Evolutionary conservation across 2,113 vertebrate species (phyloP).

Genomic region (Lanius ludovicianus): DNA sequence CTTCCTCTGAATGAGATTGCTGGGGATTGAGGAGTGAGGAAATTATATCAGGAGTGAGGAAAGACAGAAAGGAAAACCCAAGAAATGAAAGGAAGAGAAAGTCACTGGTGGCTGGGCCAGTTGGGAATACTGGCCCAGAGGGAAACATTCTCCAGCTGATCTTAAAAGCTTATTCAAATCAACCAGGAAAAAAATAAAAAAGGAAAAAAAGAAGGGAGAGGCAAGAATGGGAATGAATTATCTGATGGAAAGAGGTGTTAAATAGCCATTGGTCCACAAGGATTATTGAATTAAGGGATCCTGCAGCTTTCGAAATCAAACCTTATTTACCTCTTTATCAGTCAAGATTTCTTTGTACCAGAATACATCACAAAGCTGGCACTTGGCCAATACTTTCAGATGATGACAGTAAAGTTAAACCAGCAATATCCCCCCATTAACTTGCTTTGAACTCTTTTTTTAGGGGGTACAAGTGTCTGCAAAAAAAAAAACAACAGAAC

Average conservation of each 20-base stretch:
- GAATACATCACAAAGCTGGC: background rate
- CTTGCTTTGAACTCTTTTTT: background rate
- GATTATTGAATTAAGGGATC: background rate
- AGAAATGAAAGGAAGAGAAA: background rate
- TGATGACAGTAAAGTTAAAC: background rate
- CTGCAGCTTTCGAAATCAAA: background rate
- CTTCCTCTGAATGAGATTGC: background rate
- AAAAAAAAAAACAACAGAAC: fast-evolving
- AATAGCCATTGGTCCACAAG: background rate
- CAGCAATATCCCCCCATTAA: background rate
- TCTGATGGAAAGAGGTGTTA: background rate
- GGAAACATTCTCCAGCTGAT: background rate
- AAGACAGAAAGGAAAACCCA: background rate
- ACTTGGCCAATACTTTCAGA: background rate
- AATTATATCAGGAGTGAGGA: background rate
- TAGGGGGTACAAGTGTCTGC: background rate
- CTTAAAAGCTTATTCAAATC: background rate
- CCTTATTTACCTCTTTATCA: background rate
- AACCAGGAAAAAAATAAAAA: background rate
- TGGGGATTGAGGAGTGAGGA: background rate
- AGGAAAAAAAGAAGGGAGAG: background rate
- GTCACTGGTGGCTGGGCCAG: background rate
- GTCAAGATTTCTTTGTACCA: background rate
- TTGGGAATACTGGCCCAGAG: background rate
- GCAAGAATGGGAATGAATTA: background rate